Percentiles rank a stretch among this genome's conserved stretches.
Evolutionary conservation across 2,888 invertebrate species (phyloP).

Genomic region (Dermolepida albohirtum): DNA sequence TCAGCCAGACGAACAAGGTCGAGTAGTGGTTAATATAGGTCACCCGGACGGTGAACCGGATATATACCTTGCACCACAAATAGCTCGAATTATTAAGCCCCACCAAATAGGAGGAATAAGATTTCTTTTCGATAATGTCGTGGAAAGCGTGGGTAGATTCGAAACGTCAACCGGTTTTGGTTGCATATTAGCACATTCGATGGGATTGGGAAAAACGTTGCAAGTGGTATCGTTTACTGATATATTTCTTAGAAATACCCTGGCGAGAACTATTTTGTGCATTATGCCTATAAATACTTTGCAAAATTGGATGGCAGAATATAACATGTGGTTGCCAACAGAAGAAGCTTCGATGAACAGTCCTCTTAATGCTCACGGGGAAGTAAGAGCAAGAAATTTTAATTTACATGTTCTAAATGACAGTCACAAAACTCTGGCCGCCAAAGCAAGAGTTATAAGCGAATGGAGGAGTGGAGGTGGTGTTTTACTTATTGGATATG

Average conservation of each 20-base stretch:
- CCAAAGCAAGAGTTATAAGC: constrained; percentile 86
- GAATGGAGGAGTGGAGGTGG: constrained; percentile 92
- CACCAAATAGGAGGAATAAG: constrained; percentile 84
- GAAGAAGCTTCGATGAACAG: constrained; percentile 69
- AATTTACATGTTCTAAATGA: constrained; percentile 93
- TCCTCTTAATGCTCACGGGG: constrained; percentile 72
- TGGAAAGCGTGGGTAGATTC: constrained; percentile 91
- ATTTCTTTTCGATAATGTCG: constrained; percentile 96
- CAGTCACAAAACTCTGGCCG: constrained; percentile 89
- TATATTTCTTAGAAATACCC: constrained; percentile 91
- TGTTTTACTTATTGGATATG: constrained; percentile 96
- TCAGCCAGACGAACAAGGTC: constrained; percentile 89
- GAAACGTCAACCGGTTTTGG: constrained; percentile 93
- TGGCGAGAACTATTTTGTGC: constrained; percentile 89
- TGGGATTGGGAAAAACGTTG: constrained; percentile 97
- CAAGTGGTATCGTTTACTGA: constrained; percentile 93
- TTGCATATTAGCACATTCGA: constrained; percentile 97
- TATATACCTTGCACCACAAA: constrained; percentile 91
- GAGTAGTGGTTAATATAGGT: constrained; percentile 93
- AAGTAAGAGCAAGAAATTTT: constrained; percentile 83
- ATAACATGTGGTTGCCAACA: constrained; percentile 95
- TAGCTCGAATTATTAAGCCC: constrained; percentile 91
- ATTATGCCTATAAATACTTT: constrained; percentile 99
- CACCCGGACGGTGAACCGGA: constrained; percentile 92
- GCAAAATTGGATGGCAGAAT: constrained; percentile 98